Evolutionary conservation across 2,888 invertebrate genomes (phyloP), one percentile per base, ranked within the genome.

Genomic region (Julus scandinavius): DNA sequence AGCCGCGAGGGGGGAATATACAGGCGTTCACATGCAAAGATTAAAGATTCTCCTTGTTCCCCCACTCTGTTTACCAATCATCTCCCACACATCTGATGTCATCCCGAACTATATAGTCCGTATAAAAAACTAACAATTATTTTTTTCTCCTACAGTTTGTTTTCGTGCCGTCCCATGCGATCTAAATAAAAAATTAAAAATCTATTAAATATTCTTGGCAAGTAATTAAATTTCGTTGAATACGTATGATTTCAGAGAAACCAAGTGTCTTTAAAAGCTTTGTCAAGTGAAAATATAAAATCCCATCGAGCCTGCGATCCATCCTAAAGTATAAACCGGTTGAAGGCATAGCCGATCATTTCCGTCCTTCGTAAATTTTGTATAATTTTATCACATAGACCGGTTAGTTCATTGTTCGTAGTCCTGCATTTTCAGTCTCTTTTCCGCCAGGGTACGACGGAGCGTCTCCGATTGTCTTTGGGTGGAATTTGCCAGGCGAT

Each of bases 151-250:
- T 41, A 85, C 85, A 85, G 85, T 85, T 85, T 49, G 41, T 85
- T 45, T 85, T 85, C 41, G 85, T 85, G 85, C 85, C 85, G 85
- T 85, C 85, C 85, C 85, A 85, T n/a, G 85, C 85, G 17, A 85
- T 41, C 41, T 3, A 85, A 85, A 41, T 85, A 85, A 85, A 85
- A 85, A 85, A 72, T 20, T 72, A 72, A 72, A 29, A 72, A 29
- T 72, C 72, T 72, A 72, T 29, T 72, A 72, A 72, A 72, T 72
- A 72, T 20, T 72, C 7, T 9, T 11, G 29, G 6, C 54, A 54
- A 29, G 29, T 29, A 29, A 54, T 15, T 13, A 3, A 0, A 9
- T 54, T 54, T 54, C 4, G 54, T 54, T 0, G 17, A 15, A 13
- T 17, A 54, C 29, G 2, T 11, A 72, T 29, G 15, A 13, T 17